Evolutionary conservation across 2,113 vertebrate species (phyloP).

Genomic region (Connochaetes taurinus): DNA sequence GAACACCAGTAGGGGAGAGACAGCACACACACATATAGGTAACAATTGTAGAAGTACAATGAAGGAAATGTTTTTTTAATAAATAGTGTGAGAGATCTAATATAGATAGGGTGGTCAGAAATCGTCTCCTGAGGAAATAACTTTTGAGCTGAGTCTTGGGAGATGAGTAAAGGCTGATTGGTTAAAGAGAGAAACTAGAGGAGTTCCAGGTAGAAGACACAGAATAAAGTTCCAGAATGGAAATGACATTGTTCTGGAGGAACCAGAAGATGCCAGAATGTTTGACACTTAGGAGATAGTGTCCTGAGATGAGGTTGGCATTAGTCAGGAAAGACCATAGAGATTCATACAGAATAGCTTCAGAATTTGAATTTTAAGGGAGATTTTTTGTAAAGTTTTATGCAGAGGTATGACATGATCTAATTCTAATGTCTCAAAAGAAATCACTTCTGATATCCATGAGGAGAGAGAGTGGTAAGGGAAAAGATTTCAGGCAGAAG

Average conservation of each 20-base stretch:
- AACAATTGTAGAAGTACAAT: background rate
- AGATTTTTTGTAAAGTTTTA: background rate
- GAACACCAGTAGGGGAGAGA: background rate
- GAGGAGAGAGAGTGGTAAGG: background rate
- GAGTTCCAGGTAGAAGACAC: background rate
- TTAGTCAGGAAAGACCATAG: background rate
- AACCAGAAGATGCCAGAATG: background rate
- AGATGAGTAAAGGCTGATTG: background rate
- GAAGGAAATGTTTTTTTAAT: background rate
- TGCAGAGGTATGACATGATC: background rate
- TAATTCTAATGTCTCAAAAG: background rate
- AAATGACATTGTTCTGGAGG: background rate
- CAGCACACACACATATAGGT: background rate
- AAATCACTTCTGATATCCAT: background rate
- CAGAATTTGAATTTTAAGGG: background rate
- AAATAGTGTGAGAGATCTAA: background rate
- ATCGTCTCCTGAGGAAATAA: background rate
- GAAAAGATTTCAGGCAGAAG: background rate
- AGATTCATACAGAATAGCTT: background rate
- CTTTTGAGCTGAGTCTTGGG: background rate
- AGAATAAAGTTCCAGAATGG: background rate
- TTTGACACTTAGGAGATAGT: background rate
- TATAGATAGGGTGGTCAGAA: background rate
- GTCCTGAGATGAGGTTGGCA: background rate
- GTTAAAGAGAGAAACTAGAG: background rate